Conservation (phyloP, 2,888 invertebrate genomes). For the Dasysyrphus albostriatus region DNA sequence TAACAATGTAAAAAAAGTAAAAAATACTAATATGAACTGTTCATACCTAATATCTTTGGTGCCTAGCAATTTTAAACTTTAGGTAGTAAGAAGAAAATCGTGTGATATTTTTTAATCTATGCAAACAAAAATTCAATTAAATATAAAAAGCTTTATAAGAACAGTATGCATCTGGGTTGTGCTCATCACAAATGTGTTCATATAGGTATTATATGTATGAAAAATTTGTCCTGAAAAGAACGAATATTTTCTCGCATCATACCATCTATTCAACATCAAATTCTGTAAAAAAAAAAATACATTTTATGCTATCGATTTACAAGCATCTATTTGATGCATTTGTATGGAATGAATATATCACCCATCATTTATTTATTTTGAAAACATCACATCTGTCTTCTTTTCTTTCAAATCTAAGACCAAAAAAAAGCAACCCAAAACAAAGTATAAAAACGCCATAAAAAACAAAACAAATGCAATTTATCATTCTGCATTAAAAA, state of each 20-base stretch:
- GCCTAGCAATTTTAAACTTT: too few relatives aligned
- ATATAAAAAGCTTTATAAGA: too few relatives aligned
- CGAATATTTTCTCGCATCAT: not conserved
- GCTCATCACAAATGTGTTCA: too few relatives aligned
- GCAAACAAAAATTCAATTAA: too few relatives aligned
- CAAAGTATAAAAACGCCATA: not conserved
- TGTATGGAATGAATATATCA: not conserved
- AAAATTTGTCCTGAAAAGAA: not conserved
- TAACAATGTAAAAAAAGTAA: too few relatives aligned
- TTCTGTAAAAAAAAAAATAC: not conserved
- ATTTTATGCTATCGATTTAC: not conserved
- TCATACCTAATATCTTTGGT: too few relatives aligned
- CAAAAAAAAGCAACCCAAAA: not conserved
- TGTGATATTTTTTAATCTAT: too few relatives aligned
- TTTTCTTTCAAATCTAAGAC: not conserved
- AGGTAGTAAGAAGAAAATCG: too few relatives aligned
- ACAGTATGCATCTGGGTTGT: too few relatives aligned
- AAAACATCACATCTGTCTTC: not conserved
- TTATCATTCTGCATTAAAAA: not conserved
- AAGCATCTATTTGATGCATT: not conserved
- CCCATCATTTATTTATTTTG: constrained; percentile 1
- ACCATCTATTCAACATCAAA: not conserved
- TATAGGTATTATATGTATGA: too few relatives aligned
- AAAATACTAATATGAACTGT: too few relatives aligned
- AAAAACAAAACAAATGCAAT: not conserved